Evolutionary conservation across 2,797 vertebrate genomes (phyloP), one percentile per base, ranked within the genome.

Genomic region (Xiphophorus birchmanni): DNA sequence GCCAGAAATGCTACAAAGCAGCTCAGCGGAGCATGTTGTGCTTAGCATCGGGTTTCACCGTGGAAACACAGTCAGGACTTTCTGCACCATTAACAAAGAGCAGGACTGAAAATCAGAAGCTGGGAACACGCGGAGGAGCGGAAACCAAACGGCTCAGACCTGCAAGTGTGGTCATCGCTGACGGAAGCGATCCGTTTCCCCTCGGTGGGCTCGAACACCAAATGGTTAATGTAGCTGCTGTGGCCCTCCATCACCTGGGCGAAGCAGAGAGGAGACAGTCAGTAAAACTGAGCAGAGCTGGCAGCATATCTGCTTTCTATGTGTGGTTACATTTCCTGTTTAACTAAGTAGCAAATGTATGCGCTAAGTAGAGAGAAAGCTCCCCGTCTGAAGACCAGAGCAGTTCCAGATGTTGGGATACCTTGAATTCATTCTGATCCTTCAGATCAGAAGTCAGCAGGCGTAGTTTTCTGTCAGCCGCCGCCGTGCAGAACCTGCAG

Each of bases 91-190:
- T 96, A 95, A 93, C 93, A 94, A 87, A 95, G 92, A 95, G 96
- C 94, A 96, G 94, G 93, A 90, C 90, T 85, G 86, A 93, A 94
- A 94, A 93, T 90, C 91, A 92, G 87, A 89, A 92, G 80, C 84
- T 85, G 74, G 85, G 87, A 90, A 84, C 75, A 79, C 78, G 85
- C 85, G 69, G 86, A 73, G 58, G 35, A 60, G 78, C 23, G n/a
- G 75, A 86, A 80, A 88, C 71, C 85, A 92, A 90, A 81, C 7
- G 21, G 58, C 54, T 88, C 91, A 86, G 92, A 99, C 98, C 98
- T 98, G 96, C 98, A 99, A 89, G 98, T 99, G 95, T 99, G 98
- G 93, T 99, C 98, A 84, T 99, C 99, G 80, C 98, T 97, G 93
- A 99, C 98, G 73, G 97, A 99, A 93, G 98, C 98, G 79, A 99